Percentiles rank a stretch among this genome's conserved stretches.
Evolutionary conservation across 2,888 invertebrate species (phyloP).

Genomic region (Agrotis segetum): DNA sequence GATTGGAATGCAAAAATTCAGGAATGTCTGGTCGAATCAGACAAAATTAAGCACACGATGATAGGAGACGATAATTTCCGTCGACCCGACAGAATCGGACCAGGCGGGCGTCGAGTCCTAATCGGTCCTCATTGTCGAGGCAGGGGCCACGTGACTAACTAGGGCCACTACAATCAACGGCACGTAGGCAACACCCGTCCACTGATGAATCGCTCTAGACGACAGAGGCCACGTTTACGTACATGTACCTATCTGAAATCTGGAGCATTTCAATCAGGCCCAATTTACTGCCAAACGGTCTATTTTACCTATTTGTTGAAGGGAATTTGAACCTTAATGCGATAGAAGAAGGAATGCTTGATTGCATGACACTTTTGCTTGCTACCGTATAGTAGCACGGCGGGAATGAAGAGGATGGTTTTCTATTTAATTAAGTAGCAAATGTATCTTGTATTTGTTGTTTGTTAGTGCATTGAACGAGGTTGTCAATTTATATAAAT

Average conservation of each 20-base stretch:
- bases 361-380: slow-evolving; percentile 26
- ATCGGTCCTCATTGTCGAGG: slow-evolving; percentile 21
- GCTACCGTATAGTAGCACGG: slow-evolving; percentile 19
- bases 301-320: slow-evolving; percentile 15
- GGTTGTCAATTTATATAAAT: slow-evolving; percentile 1
- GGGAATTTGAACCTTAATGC: slow-evolving; percentile 26
- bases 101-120: not conserved
- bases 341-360: slow-evolving; percentile 17
- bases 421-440: slow-evolving; percentile 42
- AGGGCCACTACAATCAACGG: slow-evolving; percentile 22
- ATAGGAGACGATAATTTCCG: slow-evolving; percentile 16
- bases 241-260: slow-evolving; percentile 68
- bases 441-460: slow-evolving; percentile 17
- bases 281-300: slow-evolving; percentile 74
- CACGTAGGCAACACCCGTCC: not conserved
- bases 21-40: no score
- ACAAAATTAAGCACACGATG: not conserved
- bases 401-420: slow-evolving; percentile 41
- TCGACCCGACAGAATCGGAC: not conserved
- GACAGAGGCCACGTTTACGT: slow-evolving; percentile 9
- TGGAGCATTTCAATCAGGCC: slow-evolving; percentile 82
- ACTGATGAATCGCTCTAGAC: slow-evolving; percentile 47
- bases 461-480: slow-evolving; percentile 7
- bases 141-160: slow-evolving; percentile 30
- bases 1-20: no score